These are phyloP conservation scores for Holothuria glaberrima DNA, from an alignment of 35 echinoderm and acorn worm genomes.

Conservation along the genomic window DNA sequence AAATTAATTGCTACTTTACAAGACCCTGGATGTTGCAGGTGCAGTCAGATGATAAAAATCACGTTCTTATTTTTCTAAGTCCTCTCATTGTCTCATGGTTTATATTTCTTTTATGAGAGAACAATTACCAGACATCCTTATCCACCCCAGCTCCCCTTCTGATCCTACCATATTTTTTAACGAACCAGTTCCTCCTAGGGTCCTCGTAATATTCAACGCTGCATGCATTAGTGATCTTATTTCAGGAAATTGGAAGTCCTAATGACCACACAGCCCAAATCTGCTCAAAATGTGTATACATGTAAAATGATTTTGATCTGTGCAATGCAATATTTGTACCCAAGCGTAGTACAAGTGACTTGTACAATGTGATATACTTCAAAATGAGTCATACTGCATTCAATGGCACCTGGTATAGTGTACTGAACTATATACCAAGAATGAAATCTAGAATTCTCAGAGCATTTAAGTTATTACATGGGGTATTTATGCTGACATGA, in stretches of 20 bases:
- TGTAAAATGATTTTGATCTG: no score
- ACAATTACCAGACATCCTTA: conserved; percentile 7
- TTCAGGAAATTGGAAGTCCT: conserved; percentile 21
- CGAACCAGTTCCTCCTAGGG: conserved; percentile 16
- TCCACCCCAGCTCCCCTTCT: background rate
- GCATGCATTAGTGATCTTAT: background rate
- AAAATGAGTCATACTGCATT: no score
- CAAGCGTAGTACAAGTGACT: background rate
- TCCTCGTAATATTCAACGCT: background rate
- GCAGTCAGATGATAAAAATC: background rate
- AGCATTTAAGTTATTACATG: no score
- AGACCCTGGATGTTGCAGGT: conserved; percentile 36
- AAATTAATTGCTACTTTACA: background rate
- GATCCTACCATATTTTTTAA: background rate
- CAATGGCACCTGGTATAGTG: no score
- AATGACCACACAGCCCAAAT: background rate
- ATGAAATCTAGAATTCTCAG: no score
- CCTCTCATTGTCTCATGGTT: background rate
- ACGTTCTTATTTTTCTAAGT: no score
- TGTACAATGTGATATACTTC: no score
- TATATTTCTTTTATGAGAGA: background rate
- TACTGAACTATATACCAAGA: no score
- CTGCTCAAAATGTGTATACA: no score
- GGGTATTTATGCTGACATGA: no score
- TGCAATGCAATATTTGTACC: no score